Evolutionary conservation across 2,113 vertebrate genomes (phyloP).

Genomic region (Antennarius striatus): DNA sequence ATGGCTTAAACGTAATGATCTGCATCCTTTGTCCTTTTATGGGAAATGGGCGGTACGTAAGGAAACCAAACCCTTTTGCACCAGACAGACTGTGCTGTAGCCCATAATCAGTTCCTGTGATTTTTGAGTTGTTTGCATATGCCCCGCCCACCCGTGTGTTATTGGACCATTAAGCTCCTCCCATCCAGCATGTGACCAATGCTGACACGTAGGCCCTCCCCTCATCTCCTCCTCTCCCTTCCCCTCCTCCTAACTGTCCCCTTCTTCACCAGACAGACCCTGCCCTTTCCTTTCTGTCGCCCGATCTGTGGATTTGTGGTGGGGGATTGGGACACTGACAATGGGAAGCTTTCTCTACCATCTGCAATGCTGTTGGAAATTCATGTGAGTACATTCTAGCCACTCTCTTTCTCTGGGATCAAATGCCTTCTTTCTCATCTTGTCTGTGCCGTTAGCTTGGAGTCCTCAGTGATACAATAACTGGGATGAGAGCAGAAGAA

Average conservation of each 20-base stretch:
- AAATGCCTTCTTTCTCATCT: conserved; percentile 45
- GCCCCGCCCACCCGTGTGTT: conserved; percentile 43
- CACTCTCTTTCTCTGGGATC: conserved; percentile 15
- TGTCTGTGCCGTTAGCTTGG: conserved; percentile 33
- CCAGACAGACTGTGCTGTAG: conserved; percentile 49
- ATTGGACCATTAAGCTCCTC: conserved; percentile 66
- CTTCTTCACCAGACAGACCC: conserved; percentile 71
- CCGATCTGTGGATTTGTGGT: conserved; percentile 52
- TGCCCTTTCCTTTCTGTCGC: conserved; percentile 69
- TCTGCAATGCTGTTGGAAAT: conserved; percentile 53
- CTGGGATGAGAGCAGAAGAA: conserved; percentile 53
- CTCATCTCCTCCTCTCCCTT: conserved; percentile 53
- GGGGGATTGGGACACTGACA: conserved; percentile 54
- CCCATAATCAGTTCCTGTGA: conserved; percentile 47
- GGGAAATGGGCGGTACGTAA: conserved; percentile 42
- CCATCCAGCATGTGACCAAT: conserved; percentile 57
- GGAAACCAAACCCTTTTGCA: conserved; percentile 72
- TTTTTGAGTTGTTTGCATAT: conserved; percentile 36
- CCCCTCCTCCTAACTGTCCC: conserved; percentile 58
- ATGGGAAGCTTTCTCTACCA: conserved; percentile 53
- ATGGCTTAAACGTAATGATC: conserved; percentile 30
- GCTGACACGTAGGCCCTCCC: conserved; percentile 35
- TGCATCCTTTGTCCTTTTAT: conserved; percentile 65
- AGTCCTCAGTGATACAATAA: conserved; percentile 38
- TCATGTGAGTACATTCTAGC: conserved; percentile 74